phyloP scores from a whole-genome alignment of 1,140 invertebrate genomes.

The Pseudoatta argentina region DNA sequence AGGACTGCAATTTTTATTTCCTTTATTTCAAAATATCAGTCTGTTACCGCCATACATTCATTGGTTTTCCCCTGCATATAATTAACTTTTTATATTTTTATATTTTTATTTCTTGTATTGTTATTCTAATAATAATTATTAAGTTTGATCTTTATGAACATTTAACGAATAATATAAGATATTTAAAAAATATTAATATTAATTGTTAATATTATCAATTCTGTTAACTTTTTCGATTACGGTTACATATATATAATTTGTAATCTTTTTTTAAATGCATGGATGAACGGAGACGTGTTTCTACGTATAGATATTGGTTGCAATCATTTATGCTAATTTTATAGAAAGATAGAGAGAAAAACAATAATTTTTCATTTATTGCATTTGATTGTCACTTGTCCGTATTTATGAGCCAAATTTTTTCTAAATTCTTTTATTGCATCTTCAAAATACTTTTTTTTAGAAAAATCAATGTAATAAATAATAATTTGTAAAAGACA shows the following conservation, averaged over 20 bases:
- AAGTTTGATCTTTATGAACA: background rate
- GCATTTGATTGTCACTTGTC: background rate
- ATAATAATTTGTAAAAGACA: background rate
- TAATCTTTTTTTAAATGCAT: constrained; percentile 18
- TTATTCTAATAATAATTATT: constrained; percentile 8
- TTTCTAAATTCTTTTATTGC: background rate
- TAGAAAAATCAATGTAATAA: background rate
- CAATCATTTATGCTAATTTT: constrained; percentile 36
- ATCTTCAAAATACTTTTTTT: background rate
- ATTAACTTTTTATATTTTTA: background rate
- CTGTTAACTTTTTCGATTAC: background rate
- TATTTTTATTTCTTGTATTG: background rate
- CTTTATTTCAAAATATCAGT: background rate
- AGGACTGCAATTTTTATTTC: constrained; percentile 13
- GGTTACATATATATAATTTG: background rate
- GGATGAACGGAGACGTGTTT: background rate
- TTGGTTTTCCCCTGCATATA: constrained; percentile 48
- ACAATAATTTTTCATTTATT: background rate
- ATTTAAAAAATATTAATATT: background rate
- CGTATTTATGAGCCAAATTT: background rate
- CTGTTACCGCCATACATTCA: constrained; percentile 14
- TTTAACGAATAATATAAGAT: background rate
- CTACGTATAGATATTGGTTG: background rate
- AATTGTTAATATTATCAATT: background rate
- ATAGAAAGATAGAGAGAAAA: background rate